A percentile compares a stretch with the other conserved stretches of the same genome.
phyloP scores from a whole-genome alignment of 2,113 vertebrate species.

The Calidris pugnax region DNA sequence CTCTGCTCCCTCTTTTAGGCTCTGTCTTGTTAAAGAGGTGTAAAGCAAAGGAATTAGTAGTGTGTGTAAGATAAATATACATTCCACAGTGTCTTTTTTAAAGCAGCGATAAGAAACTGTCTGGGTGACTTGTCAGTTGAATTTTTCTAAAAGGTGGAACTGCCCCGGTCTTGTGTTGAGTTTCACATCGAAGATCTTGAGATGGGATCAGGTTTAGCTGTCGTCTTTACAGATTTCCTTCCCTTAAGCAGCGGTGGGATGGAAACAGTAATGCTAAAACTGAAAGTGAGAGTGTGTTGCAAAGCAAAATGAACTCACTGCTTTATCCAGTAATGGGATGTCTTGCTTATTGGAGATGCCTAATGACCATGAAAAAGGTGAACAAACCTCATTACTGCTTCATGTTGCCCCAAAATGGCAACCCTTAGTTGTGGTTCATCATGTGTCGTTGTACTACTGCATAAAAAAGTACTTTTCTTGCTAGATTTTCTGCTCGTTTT shows the following conservation, averaged over 20 bases:
- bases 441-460: not conserved
- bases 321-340: not conserved
- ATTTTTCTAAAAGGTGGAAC: not conserved
- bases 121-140: too few species aligned
- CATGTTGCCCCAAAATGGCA: not conserved
- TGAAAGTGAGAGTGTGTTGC: not conserved
- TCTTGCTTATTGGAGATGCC: not conserved
- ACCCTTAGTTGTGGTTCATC: not conserved
- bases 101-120: not conserved
- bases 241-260: not conserved
- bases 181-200: accelerated
- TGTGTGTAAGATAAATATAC: not conserved
- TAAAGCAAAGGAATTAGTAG: not conserved
- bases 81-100: not conserved
- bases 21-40: not conserved
- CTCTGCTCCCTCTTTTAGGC: not conserved
- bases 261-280: too few species aligned
- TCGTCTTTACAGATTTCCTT: not conserved
- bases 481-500: not conserved
- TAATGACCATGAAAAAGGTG: not conserved
- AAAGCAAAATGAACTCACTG: not conserved
- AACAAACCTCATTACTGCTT: not conserved
- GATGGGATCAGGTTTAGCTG: not conserved
- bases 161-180: not conserved
- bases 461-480: not conserved